Conservation (phyloP, 2,888 invertebrate species). For the Mayetiola destructor region DNA sequence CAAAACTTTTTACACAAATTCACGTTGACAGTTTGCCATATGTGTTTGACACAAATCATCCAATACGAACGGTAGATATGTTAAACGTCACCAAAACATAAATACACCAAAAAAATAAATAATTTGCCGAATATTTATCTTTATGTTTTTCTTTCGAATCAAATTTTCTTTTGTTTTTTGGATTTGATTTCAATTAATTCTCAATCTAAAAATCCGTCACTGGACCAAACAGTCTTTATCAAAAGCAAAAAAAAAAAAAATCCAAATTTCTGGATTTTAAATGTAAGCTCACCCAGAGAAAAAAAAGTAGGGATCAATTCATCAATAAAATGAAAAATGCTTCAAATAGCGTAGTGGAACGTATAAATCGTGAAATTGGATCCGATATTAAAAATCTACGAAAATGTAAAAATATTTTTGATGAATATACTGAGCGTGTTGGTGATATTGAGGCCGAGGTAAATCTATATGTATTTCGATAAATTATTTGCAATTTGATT, state of each 20-base stretch:
- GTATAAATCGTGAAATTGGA: slow-evolving; percentile 41
- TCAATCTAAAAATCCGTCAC: no score
- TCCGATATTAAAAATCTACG: slow-evolving; percentile 39
- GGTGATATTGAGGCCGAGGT: slow-evolving; percentile 26
- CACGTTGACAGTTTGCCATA: no score
- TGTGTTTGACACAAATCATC: no score
- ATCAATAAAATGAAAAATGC: slow-evolving; percentile 3
- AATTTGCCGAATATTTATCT: no score
- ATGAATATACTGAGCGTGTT: slow-evolving; percentile 26
- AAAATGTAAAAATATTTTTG: slow-evolving; percentile 38
- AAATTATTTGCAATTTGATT: background rate
- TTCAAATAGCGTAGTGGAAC: slow-evolving; percentile 32
- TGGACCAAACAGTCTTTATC: no score
- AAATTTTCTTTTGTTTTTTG: background rate
- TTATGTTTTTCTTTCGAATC: no score
- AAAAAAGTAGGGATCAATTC: background rate
- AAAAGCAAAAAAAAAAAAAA: no score
- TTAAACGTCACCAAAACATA: slow-evolving; percentile 10
- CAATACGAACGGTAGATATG: background rate
- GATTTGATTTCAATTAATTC: background rate
- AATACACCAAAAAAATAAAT: no score
- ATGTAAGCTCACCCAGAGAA: background rate
- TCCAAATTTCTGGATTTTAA: background rate
- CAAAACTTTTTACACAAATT: no score
- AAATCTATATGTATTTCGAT: slow-evolving; percentile 14